A percentile compares a stretch with the other conserved stretches of the same genome.
Conservation (phyloP, 2,888 invertebrate species). For the Eilema caniola region DNA sequence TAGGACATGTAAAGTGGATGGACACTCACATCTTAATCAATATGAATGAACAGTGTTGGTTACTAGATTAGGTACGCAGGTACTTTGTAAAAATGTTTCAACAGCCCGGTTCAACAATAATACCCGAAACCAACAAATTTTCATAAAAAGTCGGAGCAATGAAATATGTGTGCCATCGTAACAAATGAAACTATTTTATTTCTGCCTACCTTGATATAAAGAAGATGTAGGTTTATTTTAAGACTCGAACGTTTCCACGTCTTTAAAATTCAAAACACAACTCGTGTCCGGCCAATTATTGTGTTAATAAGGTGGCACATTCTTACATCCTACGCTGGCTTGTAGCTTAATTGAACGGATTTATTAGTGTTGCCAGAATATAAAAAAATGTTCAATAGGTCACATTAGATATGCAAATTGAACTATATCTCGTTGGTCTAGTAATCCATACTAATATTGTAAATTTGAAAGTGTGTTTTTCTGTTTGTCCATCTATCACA, state of each 20-base stretch:
- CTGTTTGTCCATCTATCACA: too few species aligned
- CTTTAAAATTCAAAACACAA: background rate
- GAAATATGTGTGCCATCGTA: background rate
- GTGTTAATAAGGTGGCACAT: background rate
- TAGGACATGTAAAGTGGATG: too few species aligned
- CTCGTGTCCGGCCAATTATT: background rate
- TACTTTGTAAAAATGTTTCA: background rate
- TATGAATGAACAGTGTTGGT: background rate
- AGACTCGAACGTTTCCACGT: background rate
- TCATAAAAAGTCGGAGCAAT: background rate
- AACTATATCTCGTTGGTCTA: background rate
- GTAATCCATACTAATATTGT: too few species aligned
- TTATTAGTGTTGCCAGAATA: background rate
- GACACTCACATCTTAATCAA: background rate
- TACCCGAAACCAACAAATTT: background rate
- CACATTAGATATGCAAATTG: background rate
- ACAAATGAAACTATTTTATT: background rate
- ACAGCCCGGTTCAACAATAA: background rate
- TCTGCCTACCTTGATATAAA: background rate
- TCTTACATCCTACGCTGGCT: background rate
- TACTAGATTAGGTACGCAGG: background rate
- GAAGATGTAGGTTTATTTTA: too few species aligned
- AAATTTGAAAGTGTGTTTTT: too few species aligned
- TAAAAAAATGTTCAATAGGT: background rate
- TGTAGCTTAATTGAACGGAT: background rate